Base-by-base conservation (phyloP, 2,888 invertebrate genomes). In the Apoda limacodes region DNA sequence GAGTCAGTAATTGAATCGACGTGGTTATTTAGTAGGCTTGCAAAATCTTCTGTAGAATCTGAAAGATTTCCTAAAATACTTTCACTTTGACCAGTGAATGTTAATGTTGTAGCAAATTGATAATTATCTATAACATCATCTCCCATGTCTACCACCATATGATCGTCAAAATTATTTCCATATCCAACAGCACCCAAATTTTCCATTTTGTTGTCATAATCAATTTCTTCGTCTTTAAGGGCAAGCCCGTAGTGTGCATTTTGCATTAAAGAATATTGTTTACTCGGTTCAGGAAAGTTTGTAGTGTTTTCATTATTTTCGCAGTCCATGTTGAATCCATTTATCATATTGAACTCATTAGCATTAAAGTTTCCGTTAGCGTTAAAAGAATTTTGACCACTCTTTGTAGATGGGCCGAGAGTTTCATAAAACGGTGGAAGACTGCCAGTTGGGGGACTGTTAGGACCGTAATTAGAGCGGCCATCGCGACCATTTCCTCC, bases 381-480 rank as follows among this genome's bases (percentile, higher is more conserved):
- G 54, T 88, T 89, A 53, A 86, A 90, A 7, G 86, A 83, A 43
- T 86, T 88, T 53, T 89, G 91, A 9, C 92, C 91, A 28, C 88
- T 87, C 64, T 93, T 93, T 10, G 76, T 74, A 2, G 75, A 75
- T 10, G 78, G 75, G 11, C 76, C 80, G 0, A 93, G 81, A 6
- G 91, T 91, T 68, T 93, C 93, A 62, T 93, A 93, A 55, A 93
- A 93, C 1, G 93, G 93, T n/a, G 93, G 93, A 37, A 93, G 72
- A 29, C 92, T 91, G 9, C 92, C 92, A 1, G 92, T 92, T 2
- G 93, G 93, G 29, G 93, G 93, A 49, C 92, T 93, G 46, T 91
- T 92, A 5, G 93, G 93, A 2, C 92, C 92, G 58, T 93, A 93
- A 61, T 92, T 92, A 37, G 91, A 89, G 27, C 93, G 84, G 1